Evolutionary conservation across 2,888 invertebrate genomes (phyloP), one percentile per base, ranked within the genome.

Genomic region (Bruchidius siliquastri): DNA sequence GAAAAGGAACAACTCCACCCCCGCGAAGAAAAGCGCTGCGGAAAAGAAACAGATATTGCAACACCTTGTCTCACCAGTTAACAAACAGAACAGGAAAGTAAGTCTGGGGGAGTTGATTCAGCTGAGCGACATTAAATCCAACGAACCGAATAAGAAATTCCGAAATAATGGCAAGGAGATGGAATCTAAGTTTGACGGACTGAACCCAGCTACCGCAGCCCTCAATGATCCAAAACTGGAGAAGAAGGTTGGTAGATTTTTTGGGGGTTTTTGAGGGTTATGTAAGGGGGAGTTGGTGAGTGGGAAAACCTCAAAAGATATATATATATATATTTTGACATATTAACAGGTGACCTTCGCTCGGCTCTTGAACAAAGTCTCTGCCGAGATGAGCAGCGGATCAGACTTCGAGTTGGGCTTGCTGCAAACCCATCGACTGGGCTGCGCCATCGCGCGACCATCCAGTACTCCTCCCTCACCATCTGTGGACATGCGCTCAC

Each of bases 21-120:
- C 93, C 22, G 92, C 92, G 13, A 93, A 92, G 88, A 93, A 93
- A 85, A 92, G 91, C 81, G 85, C 85, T 3, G 91, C 92, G 49
- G 93, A 94, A 86, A 93, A 93, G 85, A 93, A 93, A 82, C 92
- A 93, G 87, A 93, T 94, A 74, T 88, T 94, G 18, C 93, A 94
- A 83, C 93, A 93, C 82, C 87, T 94, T 76, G 91, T 92, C 73
- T 93, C 93, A 0, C 91, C 92, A 0, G 84, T 89, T 49, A 89
- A 89, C 74, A 91, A 91, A 80, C 90, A 91, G 74, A 87, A 91
- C 8, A 89, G 90, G 80, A 91, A 91, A 85, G 89, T 92, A 67
- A 92, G 91, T 77, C 88, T 93, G 85, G 92, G 92, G 73, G 94
- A 94, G 83, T 88, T 93, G 32, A 92, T 93, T 79, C 92, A 93